Base-by-base conservation (phyloP, 2,113 vertebrate species). In the Myrmecophaga tridactyla region DNA sequence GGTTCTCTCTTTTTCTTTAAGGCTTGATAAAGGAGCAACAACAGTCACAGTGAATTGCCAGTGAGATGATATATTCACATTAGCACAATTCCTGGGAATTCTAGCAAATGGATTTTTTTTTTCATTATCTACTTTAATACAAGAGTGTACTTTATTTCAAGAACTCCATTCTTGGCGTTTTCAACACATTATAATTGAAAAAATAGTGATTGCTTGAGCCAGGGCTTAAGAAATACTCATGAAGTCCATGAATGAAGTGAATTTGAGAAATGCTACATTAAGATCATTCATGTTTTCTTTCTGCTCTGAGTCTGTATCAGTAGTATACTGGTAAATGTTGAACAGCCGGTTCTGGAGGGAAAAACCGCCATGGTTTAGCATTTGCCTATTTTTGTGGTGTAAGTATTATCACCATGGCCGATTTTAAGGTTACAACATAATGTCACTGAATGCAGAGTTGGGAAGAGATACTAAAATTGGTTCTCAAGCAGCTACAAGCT, bases 181-280 rank as follows among this genome's bases (percentile, higher is more conserved):
- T 83, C 72, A 88, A 53, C 58, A 85, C 77, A 81, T 87, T 90
- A 15, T 81, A 94, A 96, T 81, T 81, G 58, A 75, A 87, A 84
- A 96, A 90, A 62, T 86, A 90, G 41, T 80, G 41, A 85, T 94
- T 36, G 17, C n/a, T 92, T 87, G 67, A 83, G n/a, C 85, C 82
- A 92, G 48, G 27, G 62, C 51, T 87, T 39, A 53, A 78, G 41
- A 73, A 65, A 36, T 8, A 36, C 4, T 78, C 15, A 46, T 73
- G 56, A 80, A 87, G 75, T 67, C 34, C 60, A 27, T 1, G 27
- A 84, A 29, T 63, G 41, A 82, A 67, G 69, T 36, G 4, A 75
- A 34, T 60, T 69, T 76, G 63, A 43, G 43, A 41, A 34, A 25
- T 73, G 31, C 17, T 84, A 58, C n/a, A 6, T 76, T 86, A 83